Evolutionary conservation across 2,113 vertebrate species (phyloP).

Genomic region (Macquaria australasica): DNA sequence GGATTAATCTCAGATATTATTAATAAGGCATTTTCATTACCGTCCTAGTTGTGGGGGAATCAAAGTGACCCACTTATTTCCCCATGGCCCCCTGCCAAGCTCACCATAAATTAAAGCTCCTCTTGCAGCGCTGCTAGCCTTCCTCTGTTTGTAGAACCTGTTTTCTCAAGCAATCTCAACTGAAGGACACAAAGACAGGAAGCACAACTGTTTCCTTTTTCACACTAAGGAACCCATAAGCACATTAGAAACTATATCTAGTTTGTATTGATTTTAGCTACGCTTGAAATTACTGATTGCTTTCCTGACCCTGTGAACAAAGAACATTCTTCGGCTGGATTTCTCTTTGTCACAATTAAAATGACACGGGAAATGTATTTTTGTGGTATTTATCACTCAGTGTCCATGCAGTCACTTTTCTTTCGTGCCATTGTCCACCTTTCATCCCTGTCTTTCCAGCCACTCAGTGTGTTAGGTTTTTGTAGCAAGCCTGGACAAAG

Average conservation of each 20-base stretch:
- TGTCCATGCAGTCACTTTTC: slow-evolving; percentile 4
- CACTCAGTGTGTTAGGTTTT: neutral
- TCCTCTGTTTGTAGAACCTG: slow-evolving; percentile 46
- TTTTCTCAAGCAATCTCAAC: slow-evolving; percentile 53
- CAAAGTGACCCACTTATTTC: slow-evolving; percentile 45
- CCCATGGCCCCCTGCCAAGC: slow-evolving; percentile 8
- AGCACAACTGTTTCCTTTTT: slow-evolving; percentile 61
- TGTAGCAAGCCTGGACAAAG: slow-evolving; percentile 37
- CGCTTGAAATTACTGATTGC: slow-evolving; percentile 69
- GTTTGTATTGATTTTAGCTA: slow-evolving; percentile 75
- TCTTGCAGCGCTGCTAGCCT: slow-evolving; percentile 6
- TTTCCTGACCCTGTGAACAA: slow-evolving; percentile 55
- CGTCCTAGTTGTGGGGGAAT: slow-evolving; percentile 4
- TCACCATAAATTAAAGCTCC: slow-evolving; percentile 39
- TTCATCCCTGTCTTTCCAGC: neutral
- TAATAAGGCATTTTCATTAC: slow-evolving; percentile 16
- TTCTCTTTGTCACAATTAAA: slow-evolving; percentile 48
- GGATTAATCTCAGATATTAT: slow-evolving; percentile 1
- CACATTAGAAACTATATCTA: slow-evolving; percentile 65
- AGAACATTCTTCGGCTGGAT: slow-evolving; percentile 13
- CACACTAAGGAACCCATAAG: slow-evolving; percentile 54
- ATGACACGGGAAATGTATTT: slow-evolving; percentile 46
- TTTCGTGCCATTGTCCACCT: neutral
- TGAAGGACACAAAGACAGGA: slow-evolving; percentile 64
- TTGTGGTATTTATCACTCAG: slow-evolving; percentile 41